Conservation (phyloP, 2,113 vertebrate genomes). For the Psilopsiagon aurifrons region DNA sequence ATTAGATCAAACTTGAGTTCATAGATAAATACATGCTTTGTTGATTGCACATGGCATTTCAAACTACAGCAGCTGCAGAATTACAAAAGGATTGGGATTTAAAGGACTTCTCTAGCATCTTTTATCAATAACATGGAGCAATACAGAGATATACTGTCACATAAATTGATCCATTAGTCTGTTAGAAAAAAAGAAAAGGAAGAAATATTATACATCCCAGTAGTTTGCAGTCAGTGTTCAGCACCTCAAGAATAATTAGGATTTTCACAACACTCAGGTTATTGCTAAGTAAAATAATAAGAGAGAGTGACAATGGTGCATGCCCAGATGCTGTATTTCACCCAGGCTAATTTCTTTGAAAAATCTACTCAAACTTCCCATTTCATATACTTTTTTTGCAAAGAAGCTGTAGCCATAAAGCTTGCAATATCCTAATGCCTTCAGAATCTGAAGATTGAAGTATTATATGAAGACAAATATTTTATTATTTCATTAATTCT, state of each 20-base stretch:
- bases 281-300: background rate
- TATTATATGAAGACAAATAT: fast-evolving
- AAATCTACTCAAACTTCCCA: background rate
- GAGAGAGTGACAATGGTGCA: background rate
- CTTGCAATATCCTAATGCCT: background rate
- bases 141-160: background rate
- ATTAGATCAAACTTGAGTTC: slow-evolving; percentile 23
- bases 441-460: background rate
- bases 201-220: background rate
- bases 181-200: background rate
- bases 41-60: slow-evolving; percentile 17
- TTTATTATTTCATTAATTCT: background rate
- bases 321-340: background rate
- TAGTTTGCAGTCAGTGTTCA: background rate
- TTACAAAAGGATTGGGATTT: background rate
- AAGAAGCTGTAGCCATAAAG: background rate
- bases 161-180: background rate
- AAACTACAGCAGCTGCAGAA: background rate
- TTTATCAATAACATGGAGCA: background rate
- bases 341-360: background rate
- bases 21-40: slow-evolving; percentile 32
- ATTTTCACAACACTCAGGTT: background rate
- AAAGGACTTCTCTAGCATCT: background rate
- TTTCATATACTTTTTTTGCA: background rate
- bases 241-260: background rate